A percentile compares a stretch with the other conserved stretches of the same genome.
Conservation (phyloP, 2,797 vertebrate genomes). For the Dallia pectoralis region DNA sequence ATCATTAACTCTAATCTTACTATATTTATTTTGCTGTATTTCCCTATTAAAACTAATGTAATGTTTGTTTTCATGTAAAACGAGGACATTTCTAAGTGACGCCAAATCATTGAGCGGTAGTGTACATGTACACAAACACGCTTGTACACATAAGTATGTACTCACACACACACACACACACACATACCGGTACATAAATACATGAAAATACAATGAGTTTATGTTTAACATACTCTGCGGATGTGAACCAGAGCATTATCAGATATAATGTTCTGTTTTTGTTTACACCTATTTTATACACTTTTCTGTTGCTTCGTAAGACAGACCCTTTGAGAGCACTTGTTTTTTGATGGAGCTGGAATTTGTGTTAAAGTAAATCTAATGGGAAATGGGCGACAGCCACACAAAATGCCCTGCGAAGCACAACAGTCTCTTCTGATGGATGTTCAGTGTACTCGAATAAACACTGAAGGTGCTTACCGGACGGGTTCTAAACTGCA, state of each 20-base stretch:
- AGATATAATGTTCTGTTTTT: background rate
- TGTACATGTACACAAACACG: conserved; percentile 21
- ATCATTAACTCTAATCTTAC: too few relatives aligned
- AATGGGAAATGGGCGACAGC: background rate
- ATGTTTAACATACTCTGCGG: background rate
- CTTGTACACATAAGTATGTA: conserved; percentile 14
- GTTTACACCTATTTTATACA: background rate
- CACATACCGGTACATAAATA: too few relatives aligned
- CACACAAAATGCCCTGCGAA: background rate
- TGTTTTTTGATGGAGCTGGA: background rate
- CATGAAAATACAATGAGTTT: too few relatives aligned
- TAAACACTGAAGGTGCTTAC: background rate
- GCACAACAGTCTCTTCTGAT: conserved; percentile 7
- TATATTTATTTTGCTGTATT: too few relatives aligned
- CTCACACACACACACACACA: background rate
- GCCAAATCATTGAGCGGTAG: too few relatives aligned
- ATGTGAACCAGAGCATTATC: background rate
- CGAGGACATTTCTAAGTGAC: too few relatives aligned
- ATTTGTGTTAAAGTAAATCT: background rate
- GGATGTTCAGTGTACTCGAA: background rate
- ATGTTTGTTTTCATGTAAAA: too few relatives aligned
- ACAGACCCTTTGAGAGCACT: background rate
- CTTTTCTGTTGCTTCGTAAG: background rate
- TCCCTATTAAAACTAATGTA: too few relatives aligned
- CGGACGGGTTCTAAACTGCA: background rate